A percentile compares a stretch with the other conserved stretches of the same genome.
Conservation (phyloP, 2,888 invertebrate species). For the Leptura quadrifasciata region DNA sequence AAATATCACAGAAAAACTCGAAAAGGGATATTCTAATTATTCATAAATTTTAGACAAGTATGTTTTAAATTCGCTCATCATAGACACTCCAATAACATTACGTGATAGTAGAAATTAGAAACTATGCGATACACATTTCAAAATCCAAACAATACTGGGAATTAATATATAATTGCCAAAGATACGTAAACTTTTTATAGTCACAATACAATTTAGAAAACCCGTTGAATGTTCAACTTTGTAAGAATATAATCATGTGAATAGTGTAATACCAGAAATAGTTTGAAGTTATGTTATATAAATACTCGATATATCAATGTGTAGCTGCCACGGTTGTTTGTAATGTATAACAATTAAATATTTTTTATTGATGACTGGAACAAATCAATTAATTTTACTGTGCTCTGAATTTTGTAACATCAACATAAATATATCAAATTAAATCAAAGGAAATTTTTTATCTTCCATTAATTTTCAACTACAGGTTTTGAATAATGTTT, state of each 20-base stretch:
- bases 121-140: conserved; percentile 13
- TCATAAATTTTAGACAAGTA: no score
- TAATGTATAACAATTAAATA: not conserved
- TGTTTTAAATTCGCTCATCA: not conserved
- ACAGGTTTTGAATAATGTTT: not conserved
- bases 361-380: no score
- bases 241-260: not conserved
- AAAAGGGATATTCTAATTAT: no score
- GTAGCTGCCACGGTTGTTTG: not conserved
- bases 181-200: not conserved
- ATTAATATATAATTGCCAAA: conserved; percentile 8
- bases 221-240: not conserved
- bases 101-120: conserved; percentile 32
- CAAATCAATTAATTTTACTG: no score
- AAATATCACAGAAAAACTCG: no score
- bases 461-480: no score
- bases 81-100: not conserved
- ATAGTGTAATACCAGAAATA: not conserved
- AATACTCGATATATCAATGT: not conserved
- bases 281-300: not conserved
- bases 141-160: conserved; percentile 33
- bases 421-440: no score
- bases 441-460: no score
- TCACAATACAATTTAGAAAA: not conserved
- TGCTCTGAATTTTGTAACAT: not conserved